Conservation (phyloP, 2,113 vertebrate genomes). For the Vanacampus margaritifer region DNA sequence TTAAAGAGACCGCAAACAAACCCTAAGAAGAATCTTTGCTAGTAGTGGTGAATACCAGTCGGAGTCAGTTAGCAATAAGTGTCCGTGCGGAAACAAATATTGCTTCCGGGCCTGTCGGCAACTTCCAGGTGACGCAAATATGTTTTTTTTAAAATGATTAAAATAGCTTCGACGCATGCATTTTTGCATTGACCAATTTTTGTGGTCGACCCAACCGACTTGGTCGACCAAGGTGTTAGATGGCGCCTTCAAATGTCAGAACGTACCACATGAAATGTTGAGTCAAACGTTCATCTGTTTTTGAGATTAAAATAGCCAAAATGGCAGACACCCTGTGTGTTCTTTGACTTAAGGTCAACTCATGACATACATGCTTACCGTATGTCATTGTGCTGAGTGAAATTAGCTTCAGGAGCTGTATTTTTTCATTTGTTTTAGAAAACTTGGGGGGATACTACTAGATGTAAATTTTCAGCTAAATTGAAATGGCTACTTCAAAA, state of each 20-base stretch:
- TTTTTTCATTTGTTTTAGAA: neutral
- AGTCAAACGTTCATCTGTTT: neutral
- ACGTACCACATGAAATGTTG: neutral
- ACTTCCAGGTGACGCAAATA: too few species aligned
- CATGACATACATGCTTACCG: neutral
- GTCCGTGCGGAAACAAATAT: too few species aligned
- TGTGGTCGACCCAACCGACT: too few species aligned
- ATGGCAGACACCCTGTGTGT: neutral
- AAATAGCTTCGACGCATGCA: too few species aligned
- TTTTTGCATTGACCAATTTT: too few species aligned
- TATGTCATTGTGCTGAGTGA: neutral
- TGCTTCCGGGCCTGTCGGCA: too few species aligned
- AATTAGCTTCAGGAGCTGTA: neutral
- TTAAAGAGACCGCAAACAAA: too few species aligned
- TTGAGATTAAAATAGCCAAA: neutral
- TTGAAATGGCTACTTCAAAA: neutral
- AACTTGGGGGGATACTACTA: neutral
- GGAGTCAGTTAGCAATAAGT: too few species aligned
- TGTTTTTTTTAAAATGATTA: too few species aligned
- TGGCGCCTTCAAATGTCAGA: neutral
- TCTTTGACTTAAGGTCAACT: neutral
- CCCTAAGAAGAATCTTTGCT: too few species aligned
- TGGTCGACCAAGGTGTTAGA: neutral
- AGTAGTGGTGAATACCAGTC: too few species aligned
- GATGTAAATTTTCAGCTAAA: neutral